Base-by-base conservation (phyloP, 2,113 vertebrate species). In the Siphamia tubifer region DNA sequence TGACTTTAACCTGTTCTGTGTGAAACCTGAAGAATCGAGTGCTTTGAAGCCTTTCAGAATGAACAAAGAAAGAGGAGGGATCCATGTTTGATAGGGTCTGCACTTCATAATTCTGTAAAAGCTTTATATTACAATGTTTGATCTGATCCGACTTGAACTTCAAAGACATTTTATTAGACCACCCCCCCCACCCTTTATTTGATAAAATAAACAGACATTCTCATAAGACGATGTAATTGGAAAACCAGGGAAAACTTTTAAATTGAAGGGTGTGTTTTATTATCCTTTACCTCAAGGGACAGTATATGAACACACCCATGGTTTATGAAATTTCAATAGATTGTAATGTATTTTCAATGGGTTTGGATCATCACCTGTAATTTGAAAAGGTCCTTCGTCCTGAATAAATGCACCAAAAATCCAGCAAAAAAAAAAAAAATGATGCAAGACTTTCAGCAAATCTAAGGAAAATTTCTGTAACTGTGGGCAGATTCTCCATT, bases 121-220 rank as follows among this genome's bases (percentile, higher is more conserved):
- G 36, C 68, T 88, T 88, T 30, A 71, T 63, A 79, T 86, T 35
- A 42, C 28, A 73, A 39, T 56, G 76, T 89, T 91, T 92, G 90
- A 93, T 92, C 87, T 81, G 23, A 87, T 90, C 83, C 34, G 58
- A 74, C 45, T 21, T 44, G 27, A 39, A 87, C 87, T 87, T 91
- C 88, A 92, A 91, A 92, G 82, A 64, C 67, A 12, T 42, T 68
- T 82, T 68, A 54, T 24, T 80, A 40, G 45, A n/a, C n/a, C n/a
- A n/a, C n/a, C n/a, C n/a, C n/a, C n/a, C n/a, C n/a, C n/a, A n/a
- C n/a, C n/a, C n/a, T n/a, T 58, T 21, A 58, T 68, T 58, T 74
- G 61, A 75, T 76, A 39, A 1, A n/a, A 30, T 31, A 32, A 4
- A 69, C 48, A 76, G 48, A 72, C 21, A 39, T 17, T 51, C 54